These are phyloP conservation scores for Priocnemis perturbator DNA, from an alignment of 2,888 invertebrate genomes.

Conservation along the genomic window DNA sequence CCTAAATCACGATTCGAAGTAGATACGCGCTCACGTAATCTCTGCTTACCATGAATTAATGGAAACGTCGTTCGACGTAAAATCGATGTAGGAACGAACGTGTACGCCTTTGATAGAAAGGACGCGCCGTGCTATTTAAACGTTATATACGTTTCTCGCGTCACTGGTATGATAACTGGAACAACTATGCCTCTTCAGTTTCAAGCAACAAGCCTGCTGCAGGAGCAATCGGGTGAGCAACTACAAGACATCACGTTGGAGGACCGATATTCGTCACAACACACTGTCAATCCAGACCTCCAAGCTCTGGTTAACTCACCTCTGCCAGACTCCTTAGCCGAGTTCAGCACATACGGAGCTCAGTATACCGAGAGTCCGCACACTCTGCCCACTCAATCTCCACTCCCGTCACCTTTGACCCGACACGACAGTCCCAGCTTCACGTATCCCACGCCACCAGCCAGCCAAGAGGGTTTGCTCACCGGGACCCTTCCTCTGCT, in stretches of 20 bases:
- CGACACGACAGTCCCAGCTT: slow-evolving; percentile 84
- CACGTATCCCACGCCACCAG: slow-evolving; percentile 91
- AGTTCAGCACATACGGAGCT: slow-evolving; percentile 87
- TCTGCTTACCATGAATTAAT: slow-evolving; percentile 9
- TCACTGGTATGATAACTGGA: no score
- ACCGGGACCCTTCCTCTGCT: slow-evolving; percentile 76
- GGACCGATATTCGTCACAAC: slow-evolving; percentile 75
- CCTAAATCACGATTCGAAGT: slow-evolving; percentile 9
- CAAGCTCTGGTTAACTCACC: slow-evolving; percentile 88
- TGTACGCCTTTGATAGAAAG: not conserved
- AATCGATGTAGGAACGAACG: not conserved
- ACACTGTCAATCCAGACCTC: slow-evolving; percentile 83
- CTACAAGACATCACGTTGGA: slow-evolving; percentile 76
- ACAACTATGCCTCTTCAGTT: slow-evolving; percentile 58
- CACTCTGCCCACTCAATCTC: slow-evolving; percentile 78
- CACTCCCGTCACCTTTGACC: slow-evolving; percentile 80
- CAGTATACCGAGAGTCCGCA: slow-evolving; percentile 73
- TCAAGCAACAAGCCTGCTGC: slow-evolving; percentile 71
- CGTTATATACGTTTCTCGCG: no score
- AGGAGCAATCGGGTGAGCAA: slow-evolving; percentile 72
- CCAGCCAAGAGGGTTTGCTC: slow-evolving; percentile 89
- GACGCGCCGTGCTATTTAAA: no score
- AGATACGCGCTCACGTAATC: not conserved
- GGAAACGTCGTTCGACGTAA: not conserved
- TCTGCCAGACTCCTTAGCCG: slow-evolving; percentile 86